Percentiles rank a stretch among this genome's conserved stretches.
Conservation (phyloP, 2,888 invertebrate genomes). For the Synergus laeviventris region DNA sequence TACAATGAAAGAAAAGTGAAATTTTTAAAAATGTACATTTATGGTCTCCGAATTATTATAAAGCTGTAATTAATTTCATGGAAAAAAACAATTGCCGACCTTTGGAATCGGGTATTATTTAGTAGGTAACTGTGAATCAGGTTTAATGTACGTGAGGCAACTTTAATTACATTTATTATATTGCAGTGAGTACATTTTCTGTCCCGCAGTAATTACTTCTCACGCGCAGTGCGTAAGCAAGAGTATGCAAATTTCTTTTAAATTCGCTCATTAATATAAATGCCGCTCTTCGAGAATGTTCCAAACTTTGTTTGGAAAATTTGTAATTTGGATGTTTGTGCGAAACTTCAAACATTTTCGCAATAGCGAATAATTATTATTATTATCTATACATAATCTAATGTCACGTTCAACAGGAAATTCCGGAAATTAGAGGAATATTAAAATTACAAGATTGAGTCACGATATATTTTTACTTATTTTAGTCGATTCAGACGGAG, state of each 20-base stretch:
- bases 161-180: conserved; percentile 28
- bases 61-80: background rate
- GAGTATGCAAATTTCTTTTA: conserved; percentile 12
- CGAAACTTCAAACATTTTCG: too few species aligned
- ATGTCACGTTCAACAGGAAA: background rate
- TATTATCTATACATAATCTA: background rate
- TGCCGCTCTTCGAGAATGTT: background rate
- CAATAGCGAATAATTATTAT: background rate
- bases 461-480: background rate
- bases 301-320: too few species aligned
- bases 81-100: background rate
- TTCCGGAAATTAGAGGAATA: background rate
- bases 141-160: conserved; percentile 12
- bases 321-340: too few species aligned
- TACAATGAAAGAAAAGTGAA: background rate
- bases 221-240: background rate
- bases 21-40: background rate
- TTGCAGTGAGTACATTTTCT: background rate
- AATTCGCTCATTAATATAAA: background rate
- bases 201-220: conserved; percentile 11
- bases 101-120: conserved; percentile 12
- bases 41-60: background rate
- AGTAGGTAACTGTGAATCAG: conserved; percentile 6
- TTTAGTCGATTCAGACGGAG: background rate
- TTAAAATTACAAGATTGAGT: background rate